phyloP scores from a whole-genome alignment of 2,797 vertebrate species.

The Champsocephalus esox region DNA sequence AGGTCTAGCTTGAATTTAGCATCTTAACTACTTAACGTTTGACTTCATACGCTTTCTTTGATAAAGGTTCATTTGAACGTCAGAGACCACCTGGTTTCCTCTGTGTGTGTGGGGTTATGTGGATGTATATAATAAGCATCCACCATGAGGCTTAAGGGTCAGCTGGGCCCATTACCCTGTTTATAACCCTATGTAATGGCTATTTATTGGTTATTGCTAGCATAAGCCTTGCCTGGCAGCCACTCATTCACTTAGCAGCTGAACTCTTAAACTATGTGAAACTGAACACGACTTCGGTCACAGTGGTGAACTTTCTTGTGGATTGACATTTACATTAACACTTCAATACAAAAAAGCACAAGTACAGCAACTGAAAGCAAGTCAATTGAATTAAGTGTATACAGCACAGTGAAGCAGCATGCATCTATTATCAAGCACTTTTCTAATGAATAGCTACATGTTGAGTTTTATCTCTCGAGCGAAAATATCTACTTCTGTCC shows the following conservation, averaged over 20 bases:
- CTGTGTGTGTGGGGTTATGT: constrained; percentile 1
- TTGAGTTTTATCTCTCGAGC: constrained; percentile 1
- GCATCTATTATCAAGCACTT: background rate
- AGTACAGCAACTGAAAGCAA: background rate
- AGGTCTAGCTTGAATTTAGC: too few species aligned
- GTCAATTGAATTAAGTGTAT: background rate
- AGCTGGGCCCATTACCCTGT: constrained; percentile 28
- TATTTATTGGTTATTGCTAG: constrained; percentile 69
- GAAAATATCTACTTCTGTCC: constrained; percentile 27
- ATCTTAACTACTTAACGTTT: too few species aligned
- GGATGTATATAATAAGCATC: background rate
- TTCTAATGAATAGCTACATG: background rate
- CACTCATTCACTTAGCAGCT: constrained; percentile 68
- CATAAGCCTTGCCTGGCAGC: constrained; percentile 33
- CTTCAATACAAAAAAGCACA: constrained; percentile 1
- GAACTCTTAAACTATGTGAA: constrained; percentile 67
- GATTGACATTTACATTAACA: background rate
- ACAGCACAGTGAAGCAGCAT: background rate
- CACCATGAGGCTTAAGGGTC: constrained; percentile 22
- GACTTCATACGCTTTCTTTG: background rate
- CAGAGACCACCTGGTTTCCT: background rate
- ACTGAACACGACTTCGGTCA: constrained; percentile 38
- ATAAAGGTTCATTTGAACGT: background rate
- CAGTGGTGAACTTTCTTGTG: background rate
- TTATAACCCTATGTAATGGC: constrained; percentile 53